phyloP scores from a whole-genome alignment of 2,888 invertebrate species.

The Erebia epiphron region DNA sequence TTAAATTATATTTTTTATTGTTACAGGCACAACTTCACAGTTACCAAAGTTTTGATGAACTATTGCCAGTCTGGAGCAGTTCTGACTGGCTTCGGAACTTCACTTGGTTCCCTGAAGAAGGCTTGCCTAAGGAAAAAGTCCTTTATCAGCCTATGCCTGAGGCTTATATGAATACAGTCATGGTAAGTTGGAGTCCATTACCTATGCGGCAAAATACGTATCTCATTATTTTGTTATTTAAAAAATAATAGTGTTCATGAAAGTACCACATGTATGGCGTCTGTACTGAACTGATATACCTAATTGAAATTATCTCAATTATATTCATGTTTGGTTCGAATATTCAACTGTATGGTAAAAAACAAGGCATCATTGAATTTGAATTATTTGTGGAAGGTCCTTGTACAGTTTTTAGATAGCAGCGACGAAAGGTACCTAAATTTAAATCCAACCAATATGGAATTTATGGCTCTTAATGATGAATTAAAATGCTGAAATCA shows the following conservation, averaged over 20 bases:
- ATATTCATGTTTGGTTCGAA: background rate
- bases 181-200: slow-evolving; percentile 54
- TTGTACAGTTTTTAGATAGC: background rate
- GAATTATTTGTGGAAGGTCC: background rate
- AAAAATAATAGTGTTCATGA: background rate
- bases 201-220: too few relatives aligned
- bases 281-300: background rate
- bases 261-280: background rate
- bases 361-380: background rate
- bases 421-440: background rate
- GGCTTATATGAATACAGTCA: slow-evolving; percentile 56
- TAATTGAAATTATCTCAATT: background rate
- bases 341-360: background rate
- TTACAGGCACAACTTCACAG: slow-evolving; percentile 69
- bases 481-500: background rate
- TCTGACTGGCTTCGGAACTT: slow-evolving; percentile 63
- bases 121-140: slow-evolving; percentile 63
- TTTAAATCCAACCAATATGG: slow-evolving; percentile 3
- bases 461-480: slow-evolving; percentile 1
- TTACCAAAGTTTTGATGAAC: slow-evolving; percentile 54
- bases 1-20: slow-evolving; percentile 49
- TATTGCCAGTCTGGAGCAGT: slow-evolving; percentile 55
- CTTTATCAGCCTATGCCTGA: slow-evolving; percentile 54
- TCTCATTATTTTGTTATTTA: too few relatives aligned
- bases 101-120: slow-evolving; percentile 58